Evolutionary conservation across 2,113 vertebrate species (phyloP).

Genomic region (Heterotilapia buettikoferi): DNA sequence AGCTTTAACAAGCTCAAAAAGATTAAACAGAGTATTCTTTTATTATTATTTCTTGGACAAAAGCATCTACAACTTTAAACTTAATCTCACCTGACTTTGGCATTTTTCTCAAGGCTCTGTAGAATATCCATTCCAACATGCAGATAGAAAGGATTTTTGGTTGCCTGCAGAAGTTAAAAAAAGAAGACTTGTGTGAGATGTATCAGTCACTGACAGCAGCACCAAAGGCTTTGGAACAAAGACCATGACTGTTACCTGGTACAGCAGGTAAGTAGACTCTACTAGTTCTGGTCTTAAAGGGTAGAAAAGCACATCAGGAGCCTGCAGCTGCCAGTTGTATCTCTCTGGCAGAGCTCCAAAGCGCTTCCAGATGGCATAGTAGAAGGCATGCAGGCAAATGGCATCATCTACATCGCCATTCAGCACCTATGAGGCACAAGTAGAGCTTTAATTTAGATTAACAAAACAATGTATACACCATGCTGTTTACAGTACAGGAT

Average conservation of each 20-base stretch:
- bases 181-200: not conserved
- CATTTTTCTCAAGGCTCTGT: conserved; percentile 93
- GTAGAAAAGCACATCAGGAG: conserved; percentile 93
- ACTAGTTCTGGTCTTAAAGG: conserved; percentile 92
- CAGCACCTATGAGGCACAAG: conserved; percentile 76
- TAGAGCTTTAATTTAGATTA: not conserved
- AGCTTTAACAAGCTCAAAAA: not conserved
- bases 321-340: conserved; percentile 98
- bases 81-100: conserved; percentile 86
- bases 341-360: conserved; percentile 94
- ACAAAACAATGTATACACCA: not conserved
- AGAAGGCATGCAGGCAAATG: conserved; percentile 97
- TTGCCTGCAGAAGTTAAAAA: conserved; percentile 77
- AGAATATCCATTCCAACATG: conserved; percentile 99
- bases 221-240: not conserved
- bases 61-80: not conserved
- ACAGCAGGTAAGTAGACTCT: conserved; percentile 94
- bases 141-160: conserved; percentile 98
- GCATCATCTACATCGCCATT: conserved; percentile 96
- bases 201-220: not conserved
- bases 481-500: not conserved
- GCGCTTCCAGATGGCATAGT: conserved; percentile 98
- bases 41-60: not conserved
- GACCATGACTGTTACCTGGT: conserved; percentile 79
- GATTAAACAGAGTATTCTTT: not conserved